These are phyloP conservation scores for Acanthornis magna DNA, from an alignment of 2,797 vertebrate species.

Conservation along the genomic window DNA sequence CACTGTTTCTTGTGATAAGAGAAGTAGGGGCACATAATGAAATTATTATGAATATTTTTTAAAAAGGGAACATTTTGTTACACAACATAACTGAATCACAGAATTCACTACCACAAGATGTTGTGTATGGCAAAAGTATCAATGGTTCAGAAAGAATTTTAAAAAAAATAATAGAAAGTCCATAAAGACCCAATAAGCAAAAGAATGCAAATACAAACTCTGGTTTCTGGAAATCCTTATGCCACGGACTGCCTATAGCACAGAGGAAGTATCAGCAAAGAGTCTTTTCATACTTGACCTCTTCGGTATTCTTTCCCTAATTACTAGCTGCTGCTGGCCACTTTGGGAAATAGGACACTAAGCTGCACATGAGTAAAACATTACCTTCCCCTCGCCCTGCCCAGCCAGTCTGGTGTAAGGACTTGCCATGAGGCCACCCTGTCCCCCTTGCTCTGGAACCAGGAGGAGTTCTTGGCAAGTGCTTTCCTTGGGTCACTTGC, in stretches of 20 bases:
- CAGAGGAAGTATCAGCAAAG: neutral
- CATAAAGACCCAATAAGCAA: neutral
- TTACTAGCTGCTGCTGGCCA: neutral
- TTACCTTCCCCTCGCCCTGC: neutral
- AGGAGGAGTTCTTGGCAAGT: neutral
- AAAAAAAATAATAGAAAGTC: neutral
- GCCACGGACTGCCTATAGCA: neutral
- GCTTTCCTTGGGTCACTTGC: neutral
- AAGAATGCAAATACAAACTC: neutral
- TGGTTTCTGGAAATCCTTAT: neutral
- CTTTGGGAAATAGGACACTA: neutral
- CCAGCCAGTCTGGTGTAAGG: neutral
- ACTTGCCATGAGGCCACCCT: neutral
- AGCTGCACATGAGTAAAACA: neutral
- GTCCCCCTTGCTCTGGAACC: neutral
- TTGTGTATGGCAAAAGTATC: neutral
- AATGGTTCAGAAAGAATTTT: neutral
- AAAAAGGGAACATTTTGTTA: neutral
- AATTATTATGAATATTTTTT: neutral
- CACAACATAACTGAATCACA: neutral
- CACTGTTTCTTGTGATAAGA: neutral
- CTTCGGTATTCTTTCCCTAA: neutral
- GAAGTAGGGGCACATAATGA: neutral
- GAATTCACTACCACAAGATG: neutral
- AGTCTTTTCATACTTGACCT: neutral